phyloP scores from a whole-genome alignment of 2,113 vertebrate genomes.

The Nothoprocta perdicaria region DNA sequence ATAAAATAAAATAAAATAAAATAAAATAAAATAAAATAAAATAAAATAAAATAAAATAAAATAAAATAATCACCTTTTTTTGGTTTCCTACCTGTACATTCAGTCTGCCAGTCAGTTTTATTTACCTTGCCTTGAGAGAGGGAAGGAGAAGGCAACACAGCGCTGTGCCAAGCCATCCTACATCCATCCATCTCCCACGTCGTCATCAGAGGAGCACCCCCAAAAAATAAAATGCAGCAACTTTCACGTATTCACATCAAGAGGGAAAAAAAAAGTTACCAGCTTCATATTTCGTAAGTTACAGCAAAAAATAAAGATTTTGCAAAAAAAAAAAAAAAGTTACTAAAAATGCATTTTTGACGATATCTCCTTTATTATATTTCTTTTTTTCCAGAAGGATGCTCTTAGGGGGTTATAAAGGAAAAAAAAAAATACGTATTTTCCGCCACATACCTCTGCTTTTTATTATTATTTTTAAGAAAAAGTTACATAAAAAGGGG shows the following conservation, averaged over 20 bases:
- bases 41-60: no score
- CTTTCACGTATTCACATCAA: slow-evolving; percentile 31
- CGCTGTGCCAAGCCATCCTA: neutral
- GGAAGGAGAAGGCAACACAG: neutral
- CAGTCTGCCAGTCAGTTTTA: slow-evolving; percentile 12
- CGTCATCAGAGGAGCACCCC: neutral
- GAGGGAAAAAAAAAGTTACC: neutral
- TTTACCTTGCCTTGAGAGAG: slow-evolving; percentile 28
- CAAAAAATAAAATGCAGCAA: neutral
- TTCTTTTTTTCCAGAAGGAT: slow-evolving; percentile 10
- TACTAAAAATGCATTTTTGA: slow-evolving; percentile 24
- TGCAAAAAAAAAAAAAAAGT: neutral
- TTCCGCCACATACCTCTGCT: neutral
- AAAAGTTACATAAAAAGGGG: neutral
- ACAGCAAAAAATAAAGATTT: neutral
- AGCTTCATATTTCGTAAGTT: neutral
- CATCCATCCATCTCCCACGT: neutral
- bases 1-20: no score
- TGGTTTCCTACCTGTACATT: slow-evolving; percentile 3
- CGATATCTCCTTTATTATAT: slow-evolving; percentile 32
- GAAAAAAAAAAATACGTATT: slow-evolving; percentile 9
- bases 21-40: no score
- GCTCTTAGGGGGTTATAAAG: slow-evolving; percentile 39
- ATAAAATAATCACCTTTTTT: neutral
- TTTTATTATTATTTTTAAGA: slow-evolving; percentile 49